Percentiles rank a stretch among this genome's conserved stretches.
Conservation (phyloP, 1,140 invertebrate genomes). For the Cepaea nemoralis region DNA sequence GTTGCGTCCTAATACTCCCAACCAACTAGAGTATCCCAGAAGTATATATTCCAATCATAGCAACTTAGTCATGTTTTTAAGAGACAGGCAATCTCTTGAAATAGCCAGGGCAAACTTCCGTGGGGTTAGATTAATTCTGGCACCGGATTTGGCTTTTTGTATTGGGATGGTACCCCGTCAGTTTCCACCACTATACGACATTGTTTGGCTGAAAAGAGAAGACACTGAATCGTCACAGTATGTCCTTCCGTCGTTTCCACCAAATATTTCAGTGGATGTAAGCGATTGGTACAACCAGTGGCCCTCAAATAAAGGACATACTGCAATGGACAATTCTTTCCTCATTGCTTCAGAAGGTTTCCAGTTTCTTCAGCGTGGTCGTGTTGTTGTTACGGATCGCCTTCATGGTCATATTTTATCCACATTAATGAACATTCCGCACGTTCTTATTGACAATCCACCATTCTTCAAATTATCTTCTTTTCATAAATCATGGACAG, state of each 20-base stretch:
- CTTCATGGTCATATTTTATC: slow-evolving; percentile 51
- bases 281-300: not conserved
- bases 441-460: slow-evolving; percentile 47
- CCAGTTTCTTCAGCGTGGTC: slow-evolving; percentile 28
- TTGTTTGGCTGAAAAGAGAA: slow-evolving; percentile 42
- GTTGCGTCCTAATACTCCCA: not conserved
- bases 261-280: not conserved
- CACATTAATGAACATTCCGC: slow-evolving; percentile 45
- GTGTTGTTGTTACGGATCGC: slow-evolving; percentile 50
- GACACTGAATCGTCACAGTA: slow-evolving; percentile 33
- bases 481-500: slow-evolving; percentile 45
- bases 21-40: not conserved
- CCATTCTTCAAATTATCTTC: slow-evolving; percentile 38
- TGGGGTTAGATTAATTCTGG: slow-evolving; percentile 31
- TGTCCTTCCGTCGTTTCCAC: too few species aligned
- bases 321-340: too few species aligned
- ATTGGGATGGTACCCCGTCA: slow-evolving; percentile 28
- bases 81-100: slow-evolving; percentile 49
- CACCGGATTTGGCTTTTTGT: slow-evolving; percentile 49
- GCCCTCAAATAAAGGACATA: too few species aligned
- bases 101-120: slow-evolving; percentile 39
- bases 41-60: slow-evolving; percentile 39
- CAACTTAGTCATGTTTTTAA: slow-evolving; percentile 47
- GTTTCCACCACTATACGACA: slow-evolving; percentile 39
- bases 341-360: too few species aligned